Evolutionary conservation across 2,113 vertebrate genomes (phyloP).

Genomic region (Toxostoma redivivum): DNA sequence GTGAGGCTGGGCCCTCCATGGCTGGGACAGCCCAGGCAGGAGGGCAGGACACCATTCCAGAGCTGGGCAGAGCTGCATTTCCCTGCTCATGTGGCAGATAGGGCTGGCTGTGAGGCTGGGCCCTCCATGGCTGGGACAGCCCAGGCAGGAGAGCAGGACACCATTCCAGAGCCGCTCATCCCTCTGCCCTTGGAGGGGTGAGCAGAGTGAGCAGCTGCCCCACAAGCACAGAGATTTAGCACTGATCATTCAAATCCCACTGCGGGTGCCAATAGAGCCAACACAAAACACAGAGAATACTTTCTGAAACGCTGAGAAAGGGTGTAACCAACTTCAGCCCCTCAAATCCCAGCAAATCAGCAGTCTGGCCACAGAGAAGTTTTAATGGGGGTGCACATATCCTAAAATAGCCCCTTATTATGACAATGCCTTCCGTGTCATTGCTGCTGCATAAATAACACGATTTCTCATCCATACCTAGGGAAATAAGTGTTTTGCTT

Average conservation of each 20-base stretch:
- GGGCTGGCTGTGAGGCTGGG: background rate
- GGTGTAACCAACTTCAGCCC: background rate
- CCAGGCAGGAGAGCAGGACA: background rate
- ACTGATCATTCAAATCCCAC: background rate
- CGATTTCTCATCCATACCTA: background rate
- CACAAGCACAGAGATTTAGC: background rate
- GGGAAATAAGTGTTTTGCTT: background rate
- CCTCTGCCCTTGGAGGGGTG: background rate
- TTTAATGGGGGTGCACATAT: background rate
- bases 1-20: background rate
- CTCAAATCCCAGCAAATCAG: background rate
- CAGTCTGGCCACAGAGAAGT: background rate
- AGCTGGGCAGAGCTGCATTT: no score
- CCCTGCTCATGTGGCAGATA: no score
- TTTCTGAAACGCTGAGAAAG: background rate
- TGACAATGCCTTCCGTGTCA: background rate
- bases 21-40: background rate
- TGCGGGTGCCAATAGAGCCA: background rate
- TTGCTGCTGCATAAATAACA: background rate
- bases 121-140: no score
- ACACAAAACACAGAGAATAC: background rate
- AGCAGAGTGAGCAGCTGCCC: background rate
- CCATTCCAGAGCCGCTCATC: fast-evolving
- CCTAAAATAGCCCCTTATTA: background rate
- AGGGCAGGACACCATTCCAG: background rate